Conservation (phyloP, 2,113 vertebrate genomes). For the Archocentrus centrarchus region DNA sequence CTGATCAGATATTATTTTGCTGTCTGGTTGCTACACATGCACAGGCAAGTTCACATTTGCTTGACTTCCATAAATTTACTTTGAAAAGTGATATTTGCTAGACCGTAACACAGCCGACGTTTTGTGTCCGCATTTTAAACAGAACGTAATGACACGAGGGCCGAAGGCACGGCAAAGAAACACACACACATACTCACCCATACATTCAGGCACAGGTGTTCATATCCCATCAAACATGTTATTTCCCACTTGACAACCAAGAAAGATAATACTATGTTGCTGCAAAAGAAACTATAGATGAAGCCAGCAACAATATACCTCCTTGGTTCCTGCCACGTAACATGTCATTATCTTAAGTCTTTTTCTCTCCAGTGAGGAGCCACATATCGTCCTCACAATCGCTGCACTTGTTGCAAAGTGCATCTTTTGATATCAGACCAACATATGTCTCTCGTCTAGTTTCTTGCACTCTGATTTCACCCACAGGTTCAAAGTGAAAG, state of each 20-base stretch:
- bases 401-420: conserved; percentile 1
- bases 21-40: background rate
- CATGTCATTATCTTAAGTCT: conserved; percentile 43
- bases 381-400: background rate
- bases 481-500: background rate
- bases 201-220: conserved; percentile 55
- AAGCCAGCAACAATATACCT: conserved; percentile 39
- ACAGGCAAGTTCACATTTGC: background rate
- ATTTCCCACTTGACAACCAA: conserved; percentile 73
- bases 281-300: conserved; percentile 40
- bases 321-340: conserved; percentile 12
- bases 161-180: conserved; percentile 10
- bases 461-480: background rate
- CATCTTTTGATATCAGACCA: conserved; percentile 7
- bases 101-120: background rate
- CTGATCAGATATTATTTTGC: background rate
- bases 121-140: background rate
- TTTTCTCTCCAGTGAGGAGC: background rate
- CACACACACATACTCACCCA: background rate
- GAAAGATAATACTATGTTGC: conserved; percentile 62
- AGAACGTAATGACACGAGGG: conserved; percentile 10
- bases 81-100: background rate
- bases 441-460: background rate
- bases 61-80: background rate
- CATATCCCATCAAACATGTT: conserved; percentile 55